Evolutionary conservation across 1,140 invertebrate genomes (phyloP), one percentile per base, ranked within the genome.

Genomic region (Maconellicoccus hirsutus): DNA sequence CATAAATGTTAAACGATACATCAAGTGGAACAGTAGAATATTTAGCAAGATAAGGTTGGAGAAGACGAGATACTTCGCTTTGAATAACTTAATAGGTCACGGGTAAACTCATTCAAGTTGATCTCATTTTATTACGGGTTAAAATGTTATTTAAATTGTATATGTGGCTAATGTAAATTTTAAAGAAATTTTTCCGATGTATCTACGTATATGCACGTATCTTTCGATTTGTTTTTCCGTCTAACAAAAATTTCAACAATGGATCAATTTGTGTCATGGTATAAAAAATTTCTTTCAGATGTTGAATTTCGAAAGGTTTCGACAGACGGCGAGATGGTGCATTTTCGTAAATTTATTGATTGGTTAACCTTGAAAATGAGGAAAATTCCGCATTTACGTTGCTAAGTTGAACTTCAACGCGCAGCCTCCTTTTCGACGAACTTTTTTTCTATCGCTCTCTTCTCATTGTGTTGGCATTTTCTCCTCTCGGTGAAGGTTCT

Each of bases 21-120:
- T 16, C 42, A 16, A 52, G 42, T 52, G 42, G 42, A 52, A 52
- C 42, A 52, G 16, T 8, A 16, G n/a, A 52, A 52, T 52, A 52
- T 52, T 52, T 19, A 16, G 42, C 3, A 52, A 52, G 42, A 52
- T 16, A 52, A 16, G 6, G 42, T 14, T 8, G n/a, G n/a, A 52
- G n/a, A 8, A 52, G n/a, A 16, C n/a, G 42, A 52, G n/a, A 19
- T 52, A 52, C n/a, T 52, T 52, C 42, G 42, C n/a, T 52, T 52
- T 52, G 42, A 52, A 52, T 52, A 16, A 52, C 6, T 52, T 52
- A 52, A 16, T 52, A 19, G 42, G 42, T 52, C 42, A 52, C 42
- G 42, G 42, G 42, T 52, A 52, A 52, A 52, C n/a, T 52, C 42
- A 52, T 52, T 52, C 42, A 16, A 52, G 42, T 52, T 38, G 33